These are phyloP conservation scores for Bombus impatiens DNA, from an alignment of 1,140 invertebrate species.

Conservation along the genomic window DNA sequence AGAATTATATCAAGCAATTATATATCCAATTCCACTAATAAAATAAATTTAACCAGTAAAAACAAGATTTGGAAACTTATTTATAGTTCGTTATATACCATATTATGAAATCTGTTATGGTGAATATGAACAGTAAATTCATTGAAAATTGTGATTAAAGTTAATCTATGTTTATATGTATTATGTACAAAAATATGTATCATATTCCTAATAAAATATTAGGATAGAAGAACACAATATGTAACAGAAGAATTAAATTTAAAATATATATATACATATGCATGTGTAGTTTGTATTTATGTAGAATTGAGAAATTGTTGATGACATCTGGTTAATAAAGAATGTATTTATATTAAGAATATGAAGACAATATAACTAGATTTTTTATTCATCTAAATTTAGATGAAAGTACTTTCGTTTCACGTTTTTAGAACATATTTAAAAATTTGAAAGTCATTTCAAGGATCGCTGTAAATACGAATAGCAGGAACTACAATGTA, in stretches of 20 bases:
- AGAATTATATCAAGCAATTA: no score
- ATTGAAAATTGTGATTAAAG: no score
- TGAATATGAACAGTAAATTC: no score
- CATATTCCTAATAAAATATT: no score
- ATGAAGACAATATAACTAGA: not conserved
- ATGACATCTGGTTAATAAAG: not conserved
- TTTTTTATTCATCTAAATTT: not conserved
- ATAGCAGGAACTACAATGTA: constrained; percentile 46
- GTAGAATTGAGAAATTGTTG: not conserved
- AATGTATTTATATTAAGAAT: not conserved
- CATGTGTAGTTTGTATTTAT: not conserved
- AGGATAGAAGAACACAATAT: no score
- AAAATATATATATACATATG: not conserved
- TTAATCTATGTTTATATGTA: no score
- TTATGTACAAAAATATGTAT: no score
- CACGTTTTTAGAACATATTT: constrained; percentile 31
- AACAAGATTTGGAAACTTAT: no score
- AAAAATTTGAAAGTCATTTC: constrained; percentile 68
- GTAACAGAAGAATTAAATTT: not conserved
- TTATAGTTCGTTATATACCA: no score
- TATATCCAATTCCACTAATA: no score
- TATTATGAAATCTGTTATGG: no score
- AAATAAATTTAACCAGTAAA: no score
- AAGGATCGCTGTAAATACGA: constrained; percentile 35
- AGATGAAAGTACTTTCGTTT: not conserved